Evolutionary conservation across 2,797 vertebrate genomes (phyloP).

Genomic region (Atherinosoma microstoma): DNA sequence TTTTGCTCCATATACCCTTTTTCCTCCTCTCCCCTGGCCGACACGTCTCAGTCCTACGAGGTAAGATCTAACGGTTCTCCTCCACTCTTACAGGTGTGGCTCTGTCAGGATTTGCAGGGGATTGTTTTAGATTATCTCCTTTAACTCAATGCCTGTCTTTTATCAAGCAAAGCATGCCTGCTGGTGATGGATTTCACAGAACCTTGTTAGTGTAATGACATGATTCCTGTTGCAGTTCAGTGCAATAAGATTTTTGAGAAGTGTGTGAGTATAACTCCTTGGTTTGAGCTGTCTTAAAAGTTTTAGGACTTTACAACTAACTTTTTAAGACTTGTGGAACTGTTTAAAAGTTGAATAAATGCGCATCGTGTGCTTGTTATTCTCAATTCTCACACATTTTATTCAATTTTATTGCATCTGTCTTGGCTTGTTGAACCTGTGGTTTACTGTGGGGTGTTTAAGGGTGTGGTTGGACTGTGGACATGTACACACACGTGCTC

Average conservation of each 20-base stretch:
- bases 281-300: neutral
- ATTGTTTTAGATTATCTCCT: neutral
- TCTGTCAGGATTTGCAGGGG: neutral
- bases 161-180: neutral
- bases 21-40: slow-evolving; percentile 17
- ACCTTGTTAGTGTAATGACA: neutral
- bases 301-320: neutral
- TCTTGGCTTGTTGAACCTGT: neutral
- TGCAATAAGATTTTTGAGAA: neutral
- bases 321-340: neutral
- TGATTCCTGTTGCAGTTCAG: too few species aligned
- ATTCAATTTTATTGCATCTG: neutral
- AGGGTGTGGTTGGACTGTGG: slow-evolving; percentile 49
- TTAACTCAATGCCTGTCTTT: neutral
- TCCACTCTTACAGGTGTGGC: neutral
- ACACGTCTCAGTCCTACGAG: slow-evolving; percentile 38
- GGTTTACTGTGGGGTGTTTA: neutral
- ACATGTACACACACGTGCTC: slow-evolving; percentile 22
- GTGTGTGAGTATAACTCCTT: too few species aligned
- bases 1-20: slow-evolving; percentile 28
- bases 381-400: neutral
- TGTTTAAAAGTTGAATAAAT: neutral
- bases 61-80: slow-evolving; percentile 57
- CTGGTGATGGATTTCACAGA: too few species aligned
- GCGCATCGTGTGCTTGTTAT: neutral